Conservation (phyloP, 2,888 invertebrate genomes). For the Arctia plantaginis region DNA sequence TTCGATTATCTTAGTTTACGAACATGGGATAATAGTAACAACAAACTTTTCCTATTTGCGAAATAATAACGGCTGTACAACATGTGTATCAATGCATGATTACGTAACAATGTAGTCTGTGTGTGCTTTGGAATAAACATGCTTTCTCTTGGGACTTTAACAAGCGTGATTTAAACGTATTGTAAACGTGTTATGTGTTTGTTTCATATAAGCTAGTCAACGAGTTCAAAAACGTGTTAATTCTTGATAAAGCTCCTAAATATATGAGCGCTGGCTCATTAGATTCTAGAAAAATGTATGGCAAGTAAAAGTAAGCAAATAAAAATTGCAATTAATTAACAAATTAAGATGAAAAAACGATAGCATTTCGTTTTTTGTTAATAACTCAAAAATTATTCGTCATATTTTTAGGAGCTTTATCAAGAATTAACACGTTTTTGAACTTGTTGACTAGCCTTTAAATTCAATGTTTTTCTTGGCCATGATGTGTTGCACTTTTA, state of each 20-base stretch:
- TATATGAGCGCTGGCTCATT: no score
- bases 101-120: slow-evolving; percentile 22
- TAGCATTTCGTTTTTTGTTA: no score
- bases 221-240: no score
- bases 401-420: no score
- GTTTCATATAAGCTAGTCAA: slow-evolving; percentile 39
- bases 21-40: slow-evolving; percentile 16
- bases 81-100: slow-evolving; percentile 23
- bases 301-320: no score
- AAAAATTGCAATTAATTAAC: no score
- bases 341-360: no score
- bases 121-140: slow-evolving; percentile 37
- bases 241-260: no score
- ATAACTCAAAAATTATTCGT: no score
- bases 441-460: no score
- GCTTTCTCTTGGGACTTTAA: slow-evolving; percentile 44
- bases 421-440: no score
- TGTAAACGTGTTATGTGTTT: slow-evolving; percentile 23
- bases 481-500: neutral
- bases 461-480: slow-evolving; percentile 18
- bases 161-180: slow-evolving; percentile 39
- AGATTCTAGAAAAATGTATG: no score
- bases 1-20: slow-evolving; percentile 6
- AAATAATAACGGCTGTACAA: slow-evolving; percentile 17
- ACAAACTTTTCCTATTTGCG: slow-evolving; percentile 19